Conservation (phyloP, 2,797 vertebrate species). For the Sparus aurata region DNA sequence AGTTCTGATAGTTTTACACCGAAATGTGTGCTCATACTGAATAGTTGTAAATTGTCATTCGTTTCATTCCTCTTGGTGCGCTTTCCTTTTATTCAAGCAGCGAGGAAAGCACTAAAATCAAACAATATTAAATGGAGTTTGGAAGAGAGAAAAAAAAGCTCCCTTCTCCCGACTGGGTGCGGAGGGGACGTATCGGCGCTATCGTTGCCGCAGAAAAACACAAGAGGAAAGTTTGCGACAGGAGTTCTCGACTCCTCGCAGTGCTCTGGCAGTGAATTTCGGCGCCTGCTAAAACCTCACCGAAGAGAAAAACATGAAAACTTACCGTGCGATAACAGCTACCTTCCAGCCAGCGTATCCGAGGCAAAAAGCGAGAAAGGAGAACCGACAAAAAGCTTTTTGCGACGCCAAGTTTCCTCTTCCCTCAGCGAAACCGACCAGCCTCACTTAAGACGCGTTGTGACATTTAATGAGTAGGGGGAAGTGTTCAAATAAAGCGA, state of each 20-base stretch:
- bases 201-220: background rate
- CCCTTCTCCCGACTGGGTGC: too few relatives aligned
- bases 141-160: background rate
- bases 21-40: rapidly evolving
- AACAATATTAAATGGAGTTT: background rate
- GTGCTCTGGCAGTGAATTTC: background rate
- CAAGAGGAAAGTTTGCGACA: constrained; percentile 53
- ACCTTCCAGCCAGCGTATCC: constrained; percentile 31
- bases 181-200: background rate
- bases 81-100: background rate
- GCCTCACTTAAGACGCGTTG: background rate
- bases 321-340: constrained; percentile 31
- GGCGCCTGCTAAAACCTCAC: too few relatives aligned
- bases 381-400: constrained; percentile 30
- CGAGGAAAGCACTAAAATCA: background rate
- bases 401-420: constrained; percentile 66
- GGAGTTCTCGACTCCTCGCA: background rate
- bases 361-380: constrained; percentile 12
- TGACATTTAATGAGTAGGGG: background rate
- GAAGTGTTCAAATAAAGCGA: background rate
- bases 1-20: rapidly evolving
- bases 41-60: rapidly evolving
- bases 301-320: background rate
- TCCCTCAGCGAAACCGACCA: constrained; percentile 2
- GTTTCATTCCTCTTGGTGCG: background rate